A percentile compares a stretch with the other conserved stretches of the same genome.
phyloP scores from a whole-genome alignment of 2,888 invertebrate genomes.

The Schrankia costaestrigalis region DNA sequence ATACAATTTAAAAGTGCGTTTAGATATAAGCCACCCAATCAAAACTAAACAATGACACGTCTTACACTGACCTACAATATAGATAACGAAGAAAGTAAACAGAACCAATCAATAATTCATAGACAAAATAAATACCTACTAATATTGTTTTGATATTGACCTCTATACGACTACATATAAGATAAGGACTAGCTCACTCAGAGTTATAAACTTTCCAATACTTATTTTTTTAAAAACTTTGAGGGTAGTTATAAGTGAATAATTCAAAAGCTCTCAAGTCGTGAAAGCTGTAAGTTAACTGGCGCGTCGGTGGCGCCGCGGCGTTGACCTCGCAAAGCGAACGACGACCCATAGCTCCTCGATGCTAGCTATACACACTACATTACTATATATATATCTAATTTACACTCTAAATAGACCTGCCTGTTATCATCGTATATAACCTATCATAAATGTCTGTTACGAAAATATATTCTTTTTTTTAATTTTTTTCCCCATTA shows the following conservation, averaged over 20 bases:
- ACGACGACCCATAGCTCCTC: constrained; percentile 61
- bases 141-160: constrained; percentile 70
- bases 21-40: no score
- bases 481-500: no score
- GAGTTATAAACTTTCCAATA: constrained; percentile 6
- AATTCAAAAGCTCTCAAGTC: constrained; percentile 27
- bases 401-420: constrained; percentile 31
- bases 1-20: no score
- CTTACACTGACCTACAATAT: constrained; percentile 60
- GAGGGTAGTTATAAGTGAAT: constrained; percentile 9
- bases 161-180: constrained; percentile 49
- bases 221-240: constrained; percentile 4
- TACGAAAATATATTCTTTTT: no score
- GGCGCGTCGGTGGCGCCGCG: constrained; percentile 43
- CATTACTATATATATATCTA: no score
- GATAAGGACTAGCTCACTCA: no score
- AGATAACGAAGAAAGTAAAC: constrained; percentile 74
- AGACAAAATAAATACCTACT: constrained; percentile 51
- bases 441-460: no score
- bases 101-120: constrained; percentile 66
- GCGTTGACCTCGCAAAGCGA: constrained; percentile 69
- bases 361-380: constrained; percentile 34
- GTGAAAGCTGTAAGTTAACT: constrained; percentile 47
- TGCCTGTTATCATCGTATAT: constrained; percentile 6
- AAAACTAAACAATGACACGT: no score